phyloP scores from a whole-genome alignment of 1,140 invertebrate species.

The Ptiloglossa arizonensis region DNA sequence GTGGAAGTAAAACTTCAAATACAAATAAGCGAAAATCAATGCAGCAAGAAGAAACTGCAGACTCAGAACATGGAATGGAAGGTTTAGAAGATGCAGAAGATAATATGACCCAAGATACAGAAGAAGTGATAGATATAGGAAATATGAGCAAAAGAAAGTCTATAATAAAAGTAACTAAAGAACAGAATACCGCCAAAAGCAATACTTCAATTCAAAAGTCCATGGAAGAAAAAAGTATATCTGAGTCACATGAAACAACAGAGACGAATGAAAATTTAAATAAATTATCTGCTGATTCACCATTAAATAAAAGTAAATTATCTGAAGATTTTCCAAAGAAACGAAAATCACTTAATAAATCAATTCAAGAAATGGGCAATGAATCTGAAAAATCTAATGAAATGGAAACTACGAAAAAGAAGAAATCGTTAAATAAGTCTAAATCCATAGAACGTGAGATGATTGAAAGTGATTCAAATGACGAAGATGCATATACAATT shows the following conservation, averaged over 20 bases:
- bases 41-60: background rate
- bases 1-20: background rate
- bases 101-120: background rate
- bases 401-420: background rate
- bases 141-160: background rate
- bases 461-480: background rate
- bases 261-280: background rate
- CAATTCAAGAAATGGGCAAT: background rate
- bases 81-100: background rate
- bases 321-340: background rate
- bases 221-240: background rate
- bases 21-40: background rate
- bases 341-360: slow-evolving; percentile 7
- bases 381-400: background rate
- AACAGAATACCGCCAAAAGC: background rate
- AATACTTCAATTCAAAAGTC: background rate
- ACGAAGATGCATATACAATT: background rate
- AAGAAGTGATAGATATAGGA: background rate
- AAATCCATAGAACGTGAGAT: background rate
- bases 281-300: background rate
- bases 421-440: slow-evolving; percentile 32
- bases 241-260: background rate
- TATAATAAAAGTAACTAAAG: background rate
- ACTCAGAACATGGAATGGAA: background rate
- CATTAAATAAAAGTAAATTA: background rate